Percentiles rank a stretch among this genome's conserved stretches.
Evolutionary conservation across 2,888 invertebrate species (phyloP).

Genomic region (Trachelus troglodyta): DNA sequence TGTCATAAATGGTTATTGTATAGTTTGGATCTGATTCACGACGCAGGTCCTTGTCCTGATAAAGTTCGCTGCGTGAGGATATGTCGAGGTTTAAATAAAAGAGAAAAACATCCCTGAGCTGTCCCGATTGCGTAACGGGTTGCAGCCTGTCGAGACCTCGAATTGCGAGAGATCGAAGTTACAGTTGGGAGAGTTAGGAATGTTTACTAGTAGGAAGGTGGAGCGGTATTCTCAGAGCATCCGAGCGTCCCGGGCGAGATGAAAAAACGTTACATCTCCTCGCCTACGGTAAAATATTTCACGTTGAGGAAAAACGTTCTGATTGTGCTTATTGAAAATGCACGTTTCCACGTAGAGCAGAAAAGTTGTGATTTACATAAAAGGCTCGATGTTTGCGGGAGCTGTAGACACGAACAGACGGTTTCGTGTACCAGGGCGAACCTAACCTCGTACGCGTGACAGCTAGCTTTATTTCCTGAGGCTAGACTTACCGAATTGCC

Average conservation of each 20-base stretch:
- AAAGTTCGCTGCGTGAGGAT: not conserved
- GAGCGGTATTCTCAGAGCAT: slow-evolving; percentile 18
- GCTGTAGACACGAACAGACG: not conserved
- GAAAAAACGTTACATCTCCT: slow-evolving; percentile 48
- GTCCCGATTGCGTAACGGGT: not conserved
- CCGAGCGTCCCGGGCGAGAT: slow-evolving; percentile 35
- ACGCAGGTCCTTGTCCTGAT: not conserved
- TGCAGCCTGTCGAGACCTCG: slow-evolving; percentile 1
- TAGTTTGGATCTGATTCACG: not conserved
- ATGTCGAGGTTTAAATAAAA: not conserved
- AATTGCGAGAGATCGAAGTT: slow-evolving; percentile 7
- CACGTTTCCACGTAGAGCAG: not conserved
- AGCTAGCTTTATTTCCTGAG: not conserved
- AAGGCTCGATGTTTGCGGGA: not conserved
- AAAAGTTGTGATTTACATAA: not conserved
- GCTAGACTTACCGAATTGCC: not conserved
- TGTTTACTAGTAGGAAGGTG: slow-evolving; percentile 44
- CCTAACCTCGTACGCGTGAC: slow-evolving; percentile 13
- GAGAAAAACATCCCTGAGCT: not conserved
- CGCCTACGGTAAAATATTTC: slow-evolving; percentile 38
- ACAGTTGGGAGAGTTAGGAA: slow-evolving; percentile 27
- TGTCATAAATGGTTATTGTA: not conserved
- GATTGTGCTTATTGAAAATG: not conserved
- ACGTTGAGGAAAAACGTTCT: not conserved
- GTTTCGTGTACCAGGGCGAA: not conserved